phyloP scores from a whole-genome alignment of 2,797 vertebrate genomes.

The Rhyacichthys aspro region DNA sequence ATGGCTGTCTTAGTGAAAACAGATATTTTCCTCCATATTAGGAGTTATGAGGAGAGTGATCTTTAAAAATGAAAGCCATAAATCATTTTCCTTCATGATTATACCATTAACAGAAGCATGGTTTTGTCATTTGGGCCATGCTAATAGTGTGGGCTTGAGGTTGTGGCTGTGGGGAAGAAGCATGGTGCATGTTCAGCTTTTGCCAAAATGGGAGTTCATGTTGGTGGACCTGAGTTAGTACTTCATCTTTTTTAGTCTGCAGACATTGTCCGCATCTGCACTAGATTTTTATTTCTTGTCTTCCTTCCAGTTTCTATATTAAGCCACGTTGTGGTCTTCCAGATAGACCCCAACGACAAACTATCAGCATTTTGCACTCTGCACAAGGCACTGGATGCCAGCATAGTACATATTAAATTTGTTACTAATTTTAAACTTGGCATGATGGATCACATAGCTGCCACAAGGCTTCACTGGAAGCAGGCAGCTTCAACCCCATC shows the following conservation, averaged over 20 bases:
- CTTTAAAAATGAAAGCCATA: conserved; percentile 84
- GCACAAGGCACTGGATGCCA: conserved; percentile 83
- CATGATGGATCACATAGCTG: conserved; percentile 81
- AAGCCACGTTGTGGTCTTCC: conserved; percentile 85
- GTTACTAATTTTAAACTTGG: conserved; percentile 94
- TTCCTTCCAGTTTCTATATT: conserved; percentile 81
- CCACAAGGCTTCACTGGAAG: conserved; percentile 80
- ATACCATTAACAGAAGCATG: conserved; percentile 81
- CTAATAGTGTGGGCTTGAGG: conserved; percentile 78
- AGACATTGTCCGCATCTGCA: conserved; percentile 80
- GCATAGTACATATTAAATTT: conserved; percentile 89
- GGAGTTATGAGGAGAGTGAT: conserved; percentile 79
- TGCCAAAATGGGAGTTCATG: conserved; percentile 51
- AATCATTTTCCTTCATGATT: conserved; percentile 80
- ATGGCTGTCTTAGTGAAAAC: conserved; percentile 79
- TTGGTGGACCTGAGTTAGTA: conserved; percentile 63
- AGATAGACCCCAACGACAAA: conserved; percentile 83
- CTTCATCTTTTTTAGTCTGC: conserved; percentile 51
- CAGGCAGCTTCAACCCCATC: conserved; percentile 78
- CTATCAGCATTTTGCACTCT: conserved; percentile 86
- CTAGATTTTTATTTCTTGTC: conserved; percentile 57
- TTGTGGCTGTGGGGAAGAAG: conserved; percentile 61
- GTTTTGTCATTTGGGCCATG: conserved; percentile 82
- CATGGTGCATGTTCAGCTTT: conserved; percentile 37
- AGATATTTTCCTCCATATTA: conserved; percentile 82